A percentile compares a stretch with the other conserved stretches of the same genome.
Evolutionary conservation across 1,140 invertebrate genomes (phyloP).

Genomic region (Lutraria rhynchaena): DNA sequence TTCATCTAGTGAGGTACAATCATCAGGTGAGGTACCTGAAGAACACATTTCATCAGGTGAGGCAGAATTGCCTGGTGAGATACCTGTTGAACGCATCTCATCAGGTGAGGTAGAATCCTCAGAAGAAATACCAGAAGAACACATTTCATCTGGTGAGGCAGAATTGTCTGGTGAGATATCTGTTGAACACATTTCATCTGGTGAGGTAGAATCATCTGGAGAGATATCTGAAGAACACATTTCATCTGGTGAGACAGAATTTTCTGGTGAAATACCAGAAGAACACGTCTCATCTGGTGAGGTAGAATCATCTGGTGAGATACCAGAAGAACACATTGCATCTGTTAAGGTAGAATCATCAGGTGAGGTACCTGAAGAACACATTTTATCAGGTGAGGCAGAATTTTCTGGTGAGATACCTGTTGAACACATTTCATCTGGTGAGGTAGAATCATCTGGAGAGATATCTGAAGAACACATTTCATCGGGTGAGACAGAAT

Average conservation of each 20-base stretch:
- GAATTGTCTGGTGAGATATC: neutral
- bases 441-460: neutral
- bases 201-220: no score
- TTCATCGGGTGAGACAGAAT: neutral
- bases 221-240: no score
- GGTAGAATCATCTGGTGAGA: neutral
- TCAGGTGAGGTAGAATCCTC: neutral
- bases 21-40: neutral
- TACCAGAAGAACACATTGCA: neutral
- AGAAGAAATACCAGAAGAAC: neutral
- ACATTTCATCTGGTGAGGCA: neutral
- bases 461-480: no score
- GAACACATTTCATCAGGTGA: neutral
- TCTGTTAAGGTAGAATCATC: neutral
- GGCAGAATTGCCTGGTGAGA: no score
- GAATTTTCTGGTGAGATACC: neutral
- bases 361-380: neutral
- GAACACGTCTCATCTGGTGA: constrained; percentile 7
- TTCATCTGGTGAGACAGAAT: neutral
- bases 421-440: constrained; percentile 13
- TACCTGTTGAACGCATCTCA: neutral
- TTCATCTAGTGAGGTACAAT: neutral
- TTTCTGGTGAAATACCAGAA: neutral
- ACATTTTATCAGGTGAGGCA: neutral
- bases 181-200: neutral